A percentile compares a stretch with the other conserved stretches of the same genome.
These are phyloP conservation scores for Parapristionchus giblindavisi DNA, from an alignment of 2,888 invertebrate genomes.

Conservation along the genomic window DNA sequence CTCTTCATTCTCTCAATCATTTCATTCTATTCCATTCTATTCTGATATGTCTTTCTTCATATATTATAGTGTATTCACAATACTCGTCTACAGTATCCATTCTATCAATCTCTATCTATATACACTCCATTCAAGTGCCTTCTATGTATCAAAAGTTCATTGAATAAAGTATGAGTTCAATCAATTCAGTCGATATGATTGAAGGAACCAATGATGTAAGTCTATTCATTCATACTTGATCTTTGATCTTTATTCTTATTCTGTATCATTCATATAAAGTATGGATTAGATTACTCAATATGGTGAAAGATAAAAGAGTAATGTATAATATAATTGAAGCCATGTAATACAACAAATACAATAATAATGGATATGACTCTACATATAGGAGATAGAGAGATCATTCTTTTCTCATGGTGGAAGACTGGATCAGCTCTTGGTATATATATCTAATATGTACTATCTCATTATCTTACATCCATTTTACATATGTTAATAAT, in stretches of 20 bases:
- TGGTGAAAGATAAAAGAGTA: neutral
- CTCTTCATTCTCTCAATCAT: no score
- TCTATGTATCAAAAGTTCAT: no score
- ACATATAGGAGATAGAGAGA: constrained; percentile 65
- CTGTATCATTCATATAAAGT: constrained; percentile 4
- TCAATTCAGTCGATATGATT: constrained; percentile 9
- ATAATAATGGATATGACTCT: constrained; percentile 58
- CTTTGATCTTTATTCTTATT: neutral
- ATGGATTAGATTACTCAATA: neutral
- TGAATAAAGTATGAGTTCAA: no score
- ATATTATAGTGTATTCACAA: constrained; percentile 4
- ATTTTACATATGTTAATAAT: neutral
- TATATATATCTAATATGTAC: constrained; percentile 35
- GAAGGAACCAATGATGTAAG: constrained; percentile 16
- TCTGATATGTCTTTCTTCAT: no score
- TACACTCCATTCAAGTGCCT: neutral
- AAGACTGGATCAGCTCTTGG: constrained; percentile 56
- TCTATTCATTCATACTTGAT: no score
- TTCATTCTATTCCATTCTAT: no score
- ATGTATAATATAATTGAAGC: neutral
- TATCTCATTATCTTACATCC: neutral
- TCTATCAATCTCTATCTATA: neutral
- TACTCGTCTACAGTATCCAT: constrained; percentile 19
- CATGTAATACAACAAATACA: neutral
- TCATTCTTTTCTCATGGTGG: constrained; percentile 65